Evolutionary conservation across 2,113 vertebrate genomes (phyloP), one percentile per base, ranked within the genome.

Genomic region (Ptychochromis oligacanthus): DNA sequence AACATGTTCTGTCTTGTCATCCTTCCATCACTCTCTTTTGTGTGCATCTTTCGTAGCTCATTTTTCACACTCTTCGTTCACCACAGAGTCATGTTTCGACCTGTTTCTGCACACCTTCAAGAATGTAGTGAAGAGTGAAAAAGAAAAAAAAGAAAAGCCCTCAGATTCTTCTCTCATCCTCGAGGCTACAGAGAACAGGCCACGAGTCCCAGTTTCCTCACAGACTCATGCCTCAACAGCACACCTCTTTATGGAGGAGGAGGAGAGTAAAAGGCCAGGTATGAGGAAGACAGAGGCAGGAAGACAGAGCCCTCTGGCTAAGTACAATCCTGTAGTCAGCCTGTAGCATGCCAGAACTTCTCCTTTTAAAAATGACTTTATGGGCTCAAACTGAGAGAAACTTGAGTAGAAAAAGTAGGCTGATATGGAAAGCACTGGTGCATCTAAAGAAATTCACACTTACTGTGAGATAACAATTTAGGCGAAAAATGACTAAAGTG

Each of bases 191-290:
- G 31, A 75, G 90, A 78, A 64, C 38, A 85, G 24, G 76, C 83
- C 62, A 82, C 82, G 74, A 84, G 77, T 87, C 58, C 79, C 24
- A 4, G 57, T 52, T 76, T 78, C 55, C 57, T 59, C 10, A 18
- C 74, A 52, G 82, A 58, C 26, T 18, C 91, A 38, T 76, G 93
- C 80, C 89, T 81, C 75, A 5, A 93, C 93, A 92, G 78, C 13
- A 0, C 81, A 82, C 78, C 79, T 79, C 60, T 78, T 72, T 24
- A 49, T 54, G 49, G 79, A 82, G 64, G 52, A 84, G 75, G 58
- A 83, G 65, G 77, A 76, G 72, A 43, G 59, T 55, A 18, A 75
- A n/a, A 75, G 59, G 31, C 57, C 77, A 82, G 80, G 86, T 87
- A 87, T 87, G 81, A 88, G 84, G 87, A 87, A 85, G 65, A 59